Evolutionary conservation across 2,113 vertebrate species (phyloP), one percentile per base, ranked within the genome.

Genomic region (Lophius piscatorius): DNA sequence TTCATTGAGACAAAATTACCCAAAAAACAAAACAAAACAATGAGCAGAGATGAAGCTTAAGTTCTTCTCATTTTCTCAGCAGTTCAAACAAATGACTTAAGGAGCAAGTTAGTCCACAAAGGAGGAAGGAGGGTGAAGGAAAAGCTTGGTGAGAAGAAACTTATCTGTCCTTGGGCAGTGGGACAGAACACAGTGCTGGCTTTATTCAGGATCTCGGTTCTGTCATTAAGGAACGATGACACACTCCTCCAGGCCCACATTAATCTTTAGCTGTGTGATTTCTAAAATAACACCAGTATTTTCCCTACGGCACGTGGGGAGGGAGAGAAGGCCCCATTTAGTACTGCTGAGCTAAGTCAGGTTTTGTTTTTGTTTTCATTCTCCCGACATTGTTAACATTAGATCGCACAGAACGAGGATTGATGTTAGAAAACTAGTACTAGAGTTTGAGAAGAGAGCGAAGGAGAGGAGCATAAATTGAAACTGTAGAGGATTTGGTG

Each of bases 281-380:
- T 89, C 80, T 88, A 88, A 90, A 92, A 91, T 90, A 92, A 91
- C 91, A 91, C 73, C 61, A 85, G 70, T 52, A 63, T 80, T 86
- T 90, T 78, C 85, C 83, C 77, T 54, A 42, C 76, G 77, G 80
- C 81, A 57, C 38, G 36, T 44, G 46, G 44, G 42, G 49, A 58
- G 41, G 35, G 51, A 63, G 46, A 76, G 78, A 84, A 78, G 74
- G 77, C 61, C 64, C 66, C 22, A 39, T 65, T 81, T 78, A 77
- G 77, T 51, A 33, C 69, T 71, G 58, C 52, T 24, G 44, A 70
- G 59, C 54, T 70, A 45, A 24, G 45, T 68, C 42, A 40, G 9
- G 44, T 49, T 70, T 81, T 60, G 70, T 47, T 66, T 70, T 50
- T 10, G 12, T 42, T 22, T 22, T 59, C 47, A 33, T 44, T 22